phyloP scores from a whole-genome alignment of 2,888 invertebrate species.

The Clostera curtula region DNA sequence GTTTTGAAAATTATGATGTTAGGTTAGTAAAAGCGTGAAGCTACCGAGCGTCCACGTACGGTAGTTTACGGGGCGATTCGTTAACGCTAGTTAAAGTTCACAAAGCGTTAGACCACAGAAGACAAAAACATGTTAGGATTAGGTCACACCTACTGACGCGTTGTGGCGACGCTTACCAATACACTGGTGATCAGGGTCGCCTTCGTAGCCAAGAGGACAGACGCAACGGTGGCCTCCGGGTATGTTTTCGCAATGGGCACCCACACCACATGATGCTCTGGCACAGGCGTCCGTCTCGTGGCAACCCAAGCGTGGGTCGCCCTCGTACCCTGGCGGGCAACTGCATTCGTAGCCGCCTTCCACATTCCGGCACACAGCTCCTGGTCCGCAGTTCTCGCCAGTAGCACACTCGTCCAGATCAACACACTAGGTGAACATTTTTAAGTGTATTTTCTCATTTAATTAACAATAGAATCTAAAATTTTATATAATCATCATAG shows the following conservation, averaged over 20 bases:
- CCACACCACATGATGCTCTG: conserved; percentile 84
- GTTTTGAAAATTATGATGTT: conserved; percentile 29
- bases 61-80: conserved; percentile 62
- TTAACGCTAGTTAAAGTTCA: conserved; percentile 40
- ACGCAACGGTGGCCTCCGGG: conserved; percentile 86
- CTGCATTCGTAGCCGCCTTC: conserved; percentile 88
- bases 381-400: conserved; percentile 82
- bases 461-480: too few species aligned
- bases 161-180: conserved; percentile 74
- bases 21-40: conserved; percentile 68
- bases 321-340: conserved; percentile 87
- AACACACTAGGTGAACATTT: conserved; percentile 80
- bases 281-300: conserved; percentile 84
- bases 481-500: neutral
- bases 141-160: conserved; percentile 35
- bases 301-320: conserved; percentile 85
- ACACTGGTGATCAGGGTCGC: conserved; percentile 84
- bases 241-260: conserved; percentile 85
- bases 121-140: conserved; percentile 38
- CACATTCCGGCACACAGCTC: conserved; percentile 86
- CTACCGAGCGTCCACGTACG: conserved; percentile 53
- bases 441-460: too few species aligned
- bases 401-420: conserved; percentile 89
- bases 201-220: conserved; percentile 88
- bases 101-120: conserved; percentile 61